Base-by-base conservation (phyloP, 2,113 vertebrate species). In the Anolis sagrei region DNA sequence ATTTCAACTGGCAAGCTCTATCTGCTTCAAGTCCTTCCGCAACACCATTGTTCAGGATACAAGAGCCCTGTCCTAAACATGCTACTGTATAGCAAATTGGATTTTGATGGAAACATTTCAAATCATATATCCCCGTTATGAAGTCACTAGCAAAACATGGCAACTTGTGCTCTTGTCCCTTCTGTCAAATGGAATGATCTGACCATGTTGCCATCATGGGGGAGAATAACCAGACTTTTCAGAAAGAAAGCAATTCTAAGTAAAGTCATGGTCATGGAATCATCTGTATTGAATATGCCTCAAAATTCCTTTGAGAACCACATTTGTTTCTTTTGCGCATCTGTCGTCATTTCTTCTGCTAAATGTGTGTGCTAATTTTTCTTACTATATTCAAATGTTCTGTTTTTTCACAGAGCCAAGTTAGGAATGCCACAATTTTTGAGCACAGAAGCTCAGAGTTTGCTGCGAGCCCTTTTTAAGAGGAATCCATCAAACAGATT, bases 361-460 rank as follows among this genome's bases (percentile, higher is more conserved):
- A 69, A 39, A 51, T 25, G 62, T 70, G 76, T 18, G 14, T 51
- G 78, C 27, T 51, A 66, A 66, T 87, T 80, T 82, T 73, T 49
- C 27, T 19, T 62, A 29, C 36, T n/a, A 29, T 27, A 79, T 94
- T 90, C 89, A 93, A 91, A 89, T 68, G 81, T 82, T 74, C 29
- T 91, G 81, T 90, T 87, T 44, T 74, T 90, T 92, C 68, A 68
- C 96, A 99, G 98, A 93, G 98, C 98, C 89, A 99, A 99, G 95
- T 89, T 99, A 91, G 98, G 98, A 66, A 99, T 99, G 98, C 98
- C 98, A 0, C 98, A 98, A 95, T 99, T 99, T 86, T 93, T 99
- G 88, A 99, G 98, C 58, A 4, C 86, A 23, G 98, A 98, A 93
- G 98, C 98, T n/a, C 98, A 99, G 96, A 97, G 97, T 94, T 96